Evolutionary conservation across 2,797 vertebrate genomes (phyloP).

Genomic region (Sternotherus odoratus): DNA sequence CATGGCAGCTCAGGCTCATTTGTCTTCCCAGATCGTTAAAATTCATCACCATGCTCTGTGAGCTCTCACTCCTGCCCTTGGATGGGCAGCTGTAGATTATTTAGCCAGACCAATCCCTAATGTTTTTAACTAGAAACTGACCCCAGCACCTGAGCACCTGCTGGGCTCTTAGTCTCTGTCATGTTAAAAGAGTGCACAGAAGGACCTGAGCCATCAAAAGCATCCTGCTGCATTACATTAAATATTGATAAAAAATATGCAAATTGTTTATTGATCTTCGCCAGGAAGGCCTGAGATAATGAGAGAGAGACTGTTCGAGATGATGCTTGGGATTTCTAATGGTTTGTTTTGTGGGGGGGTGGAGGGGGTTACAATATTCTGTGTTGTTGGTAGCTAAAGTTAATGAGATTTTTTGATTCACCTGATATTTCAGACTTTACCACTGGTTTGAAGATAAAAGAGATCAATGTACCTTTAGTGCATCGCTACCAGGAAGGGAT

Average conservation of each 20-base stretch:
- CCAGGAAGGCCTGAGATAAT: conserved; percentile 74
- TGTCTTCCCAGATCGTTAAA: conserved; percentile 88
- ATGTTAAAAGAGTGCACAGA: conserved; percentile 83
- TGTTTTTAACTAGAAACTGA: conserved; percentile 80
- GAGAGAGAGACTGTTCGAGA: conserved; percentile 74
- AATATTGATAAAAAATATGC: conserved; percentile 93
- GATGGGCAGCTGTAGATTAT: conserved; percentile 85
- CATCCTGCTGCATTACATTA: conserved; percentile 88
- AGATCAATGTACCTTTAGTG: conserved; percentile 71
- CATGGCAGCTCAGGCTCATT: conserved; percentile 88
- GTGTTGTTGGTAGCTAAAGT: conserved; percentile 66
- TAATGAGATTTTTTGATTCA: conserved; percentile 69
- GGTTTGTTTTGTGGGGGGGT: conserved; percentile 45
- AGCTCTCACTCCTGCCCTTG: conserved; percentile 71
- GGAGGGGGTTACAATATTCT: conserved; percentile 18
- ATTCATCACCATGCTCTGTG: conserved; percentile 85
- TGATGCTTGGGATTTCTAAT: conserved; percentile 78
- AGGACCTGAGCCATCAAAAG: conserved; percentile 82
- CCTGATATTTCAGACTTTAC: conserved; percentile 66
- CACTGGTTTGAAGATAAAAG: conserved; percentile 61
- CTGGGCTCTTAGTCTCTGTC: conserved; percentile 83
- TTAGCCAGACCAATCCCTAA: conserved; percentile 80
- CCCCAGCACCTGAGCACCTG: conserved; percentile 78
- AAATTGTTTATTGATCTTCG: conserved; percentile 90
- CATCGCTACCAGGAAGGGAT: conserved; percentile 54